phyloP scores from a whole-genome alignment of 2,113 vertebrate species.

The Crypturellus undulatus region DNA sequence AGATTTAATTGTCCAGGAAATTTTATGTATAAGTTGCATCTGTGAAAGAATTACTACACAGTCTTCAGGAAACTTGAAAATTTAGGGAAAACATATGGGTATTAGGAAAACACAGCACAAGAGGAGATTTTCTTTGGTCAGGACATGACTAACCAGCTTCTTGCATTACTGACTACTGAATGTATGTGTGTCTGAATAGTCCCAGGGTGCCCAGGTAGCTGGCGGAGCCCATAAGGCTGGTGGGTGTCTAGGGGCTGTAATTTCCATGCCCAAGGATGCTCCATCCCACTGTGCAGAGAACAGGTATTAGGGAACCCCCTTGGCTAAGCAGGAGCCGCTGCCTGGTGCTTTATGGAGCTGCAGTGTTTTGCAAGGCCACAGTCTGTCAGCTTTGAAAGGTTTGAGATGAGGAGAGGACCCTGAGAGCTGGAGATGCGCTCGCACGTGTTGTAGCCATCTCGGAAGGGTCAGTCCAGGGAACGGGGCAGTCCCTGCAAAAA shows the following conservation, averaged over 20 bases:
- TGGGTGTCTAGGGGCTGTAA: neutral
- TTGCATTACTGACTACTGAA: neutral
- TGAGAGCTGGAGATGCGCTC: too few species aligned
- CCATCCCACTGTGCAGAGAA: too few species aligned
- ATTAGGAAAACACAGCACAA: neutral
- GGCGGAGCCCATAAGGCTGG: neutral
- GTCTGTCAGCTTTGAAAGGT: too few species aligned
- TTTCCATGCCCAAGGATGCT: neutral
- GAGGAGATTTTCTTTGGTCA: neutral
- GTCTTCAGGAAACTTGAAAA: neutral
- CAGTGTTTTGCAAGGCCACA: neutral
- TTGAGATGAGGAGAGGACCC: too few species aligned
- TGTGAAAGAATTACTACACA: neutral
- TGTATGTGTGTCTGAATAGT: neutral
- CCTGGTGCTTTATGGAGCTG: too few species aligned
- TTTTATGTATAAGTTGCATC: neutral
- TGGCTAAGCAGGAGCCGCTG: neutral
- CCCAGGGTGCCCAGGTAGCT: too few species aligned
- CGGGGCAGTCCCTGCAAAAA: too few species aligned
- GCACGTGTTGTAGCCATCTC: too few species aligned
- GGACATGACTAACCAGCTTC: neutral
- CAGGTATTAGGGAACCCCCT: too few species aligned
- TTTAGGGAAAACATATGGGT: neutral
- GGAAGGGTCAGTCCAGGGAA: too few species aligned
- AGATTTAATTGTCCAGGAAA: conserved; percentile 12